Percentiles rank a stretch among this genome's conserved stretches.
These are phyloP conservation scores for Biston stratarius DNA, from an alignment of 2,888 invertebrate species.

Conservation along the genomic window DNA sequence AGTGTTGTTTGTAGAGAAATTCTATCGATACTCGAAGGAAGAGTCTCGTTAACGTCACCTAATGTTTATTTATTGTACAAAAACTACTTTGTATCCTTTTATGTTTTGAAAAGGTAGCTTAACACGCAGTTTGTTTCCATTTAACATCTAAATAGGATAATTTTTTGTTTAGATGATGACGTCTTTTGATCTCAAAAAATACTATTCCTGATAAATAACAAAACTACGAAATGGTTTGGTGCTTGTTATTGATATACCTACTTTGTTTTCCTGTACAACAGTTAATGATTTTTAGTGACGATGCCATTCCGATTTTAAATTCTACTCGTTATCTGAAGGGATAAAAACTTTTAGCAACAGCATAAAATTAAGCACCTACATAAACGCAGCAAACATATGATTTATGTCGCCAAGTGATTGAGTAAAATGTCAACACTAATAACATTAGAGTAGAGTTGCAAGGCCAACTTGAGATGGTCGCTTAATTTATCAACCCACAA, in stretches of 20 bases:
- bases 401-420: conserved; percentile 20
- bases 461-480: conserved; percentile 33
- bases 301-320: no score
- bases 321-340: not conserved
- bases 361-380: not conserved
- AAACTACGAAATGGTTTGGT: no score
- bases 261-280: no score
- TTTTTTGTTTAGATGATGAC: no score
- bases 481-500: conserved; percentile 30
- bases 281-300: no score
- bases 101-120: not conserved
- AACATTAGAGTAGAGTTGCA: conserved; percentile 30
- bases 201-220: no score
- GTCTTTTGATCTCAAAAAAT: no score
- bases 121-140: no score
- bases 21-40: conserved; percentile 46
- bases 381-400: conserved; percentile 9
- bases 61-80: conserved; percentile 41
- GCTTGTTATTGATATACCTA: no score
- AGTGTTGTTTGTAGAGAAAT: conserved; percentile 43
- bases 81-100: conserved; percentile 20
- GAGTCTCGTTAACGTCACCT: conserved; percentile 47
- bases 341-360: not conserved
- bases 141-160: no score
- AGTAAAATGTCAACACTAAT: conserved; percentile 29